Evolutionary conservation across 2,797 vertebrate species (phyloP).

Genomic region (Anabacerthia variegaticeps): DNA sequence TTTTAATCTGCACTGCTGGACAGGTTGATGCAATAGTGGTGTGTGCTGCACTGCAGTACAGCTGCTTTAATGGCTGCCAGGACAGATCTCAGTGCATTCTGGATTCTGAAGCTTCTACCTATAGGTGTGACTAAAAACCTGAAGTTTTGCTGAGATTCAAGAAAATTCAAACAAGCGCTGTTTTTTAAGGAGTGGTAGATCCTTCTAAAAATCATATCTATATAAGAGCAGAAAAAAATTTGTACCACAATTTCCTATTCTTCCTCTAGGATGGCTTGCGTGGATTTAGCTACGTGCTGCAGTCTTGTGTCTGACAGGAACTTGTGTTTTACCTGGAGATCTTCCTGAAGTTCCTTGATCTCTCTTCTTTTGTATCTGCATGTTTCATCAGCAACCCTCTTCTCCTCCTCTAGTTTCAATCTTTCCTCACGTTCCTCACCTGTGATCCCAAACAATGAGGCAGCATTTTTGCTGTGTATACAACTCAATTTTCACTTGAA

Average conservation of each 20-base stretch:
- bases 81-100: background rate
- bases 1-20: background rate
- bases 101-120: background rate
- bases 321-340: slow-evolving; percentile 81
- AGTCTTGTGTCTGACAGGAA: background rate
- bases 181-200: background rate
- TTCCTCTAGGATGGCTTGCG: background rate
- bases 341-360: slow-evolving; percentile 84
- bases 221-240: background rate
- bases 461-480: background rate
- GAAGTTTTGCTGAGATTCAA: background rate
- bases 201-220: accelerated
- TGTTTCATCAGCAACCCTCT: slow-evolving; percentile 79
- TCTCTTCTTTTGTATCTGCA: slow-evolving; percentile 80
- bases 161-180: background rate
- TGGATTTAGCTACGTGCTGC: background rate
- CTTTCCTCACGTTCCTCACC: slow-evolving; percentile 87
- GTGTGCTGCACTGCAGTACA: background rate
- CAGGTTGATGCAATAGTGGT: background rate
- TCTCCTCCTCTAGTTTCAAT: slow-evolving; percentile 83
- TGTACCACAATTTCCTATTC: background rate
- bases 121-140: background rate
- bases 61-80: background rate
- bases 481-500: background rate
- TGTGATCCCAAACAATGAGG: slow-evolving; percentile 57